Percentiles rank a stretch among this genome's conserved stretches.
phyloP scores from a whole-genome alignment of 2,888 invertebrate genomes.

The Erebia palarica region DNA sequence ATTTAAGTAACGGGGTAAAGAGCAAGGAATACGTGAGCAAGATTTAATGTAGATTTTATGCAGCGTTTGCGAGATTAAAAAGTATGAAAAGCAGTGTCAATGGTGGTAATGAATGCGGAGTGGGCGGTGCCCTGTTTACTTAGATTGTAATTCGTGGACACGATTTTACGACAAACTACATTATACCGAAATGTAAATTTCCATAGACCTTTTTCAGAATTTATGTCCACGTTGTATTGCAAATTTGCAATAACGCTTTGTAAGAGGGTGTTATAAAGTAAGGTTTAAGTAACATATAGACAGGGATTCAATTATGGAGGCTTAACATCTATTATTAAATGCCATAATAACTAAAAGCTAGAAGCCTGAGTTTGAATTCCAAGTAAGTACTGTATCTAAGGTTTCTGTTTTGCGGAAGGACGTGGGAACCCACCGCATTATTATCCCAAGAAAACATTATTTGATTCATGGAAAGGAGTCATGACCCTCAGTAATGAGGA shows the following conservation, averaged over 20 bases:
- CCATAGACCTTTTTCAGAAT: conserved; percentile 19
- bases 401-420: too few relatives aligned
- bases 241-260: conserved; percentile 4
- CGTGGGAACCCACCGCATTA: too few relatives aligned
- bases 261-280: background rate
- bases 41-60: conserved; percentile 50
- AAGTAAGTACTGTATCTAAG: too few relatives aligned
- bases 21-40: background rate
- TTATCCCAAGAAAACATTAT: too few relatives aligned
- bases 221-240: conserved; percentile 10
- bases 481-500: too few relatives aligned
- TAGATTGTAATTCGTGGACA: conserved; percentile 34
- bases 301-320: background rate
- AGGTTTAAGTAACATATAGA: background rate
- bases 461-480: too few relatives aligned
- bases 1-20: background rate
- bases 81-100: conserved; percentile 57
- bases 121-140: conserved; percentile 32
- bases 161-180: conserved; percentile 24
- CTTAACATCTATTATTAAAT: background rate
- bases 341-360: conserved; percentile 1
- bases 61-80: conserved; percentile 47
- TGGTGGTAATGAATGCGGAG: conserved; percentile 34
- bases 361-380: too few relatives aligned
- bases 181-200: conserved; percentile 8